Conservation (phyloP, 2,888 invertebrate genomes). For the Arctia plantaginis region DNA sequence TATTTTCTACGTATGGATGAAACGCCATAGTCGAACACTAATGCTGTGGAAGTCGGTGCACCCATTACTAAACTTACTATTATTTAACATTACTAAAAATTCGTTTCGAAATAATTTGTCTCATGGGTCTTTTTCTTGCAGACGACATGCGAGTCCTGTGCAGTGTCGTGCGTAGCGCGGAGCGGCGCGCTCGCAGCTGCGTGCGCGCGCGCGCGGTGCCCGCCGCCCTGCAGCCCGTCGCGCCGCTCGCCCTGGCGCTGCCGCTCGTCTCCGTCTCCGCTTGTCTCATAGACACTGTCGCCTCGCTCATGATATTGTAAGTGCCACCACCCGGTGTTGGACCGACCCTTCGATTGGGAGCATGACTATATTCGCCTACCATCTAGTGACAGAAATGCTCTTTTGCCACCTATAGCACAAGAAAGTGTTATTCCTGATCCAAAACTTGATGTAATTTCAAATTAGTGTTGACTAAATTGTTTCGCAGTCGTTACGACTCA, state of each 20-base stretch:
- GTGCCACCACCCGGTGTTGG: constrained; percentile 39
- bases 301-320: constrained; percentile 68
- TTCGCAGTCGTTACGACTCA: neutral
- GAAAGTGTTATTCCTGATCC: no score
- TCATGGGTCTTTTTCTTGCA: constrained; percentile 33
- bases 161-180: constrained; percentile 42
- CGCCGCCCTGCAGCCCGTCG: constrained; percentile 12
- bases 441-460: neutral
- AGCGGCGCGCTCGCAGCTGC: constrained; percentile 36
- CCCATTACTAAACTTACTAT: no score
- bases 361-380: no score
- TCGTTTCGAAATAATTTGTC: no score
- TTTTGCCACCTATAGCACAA: no score
- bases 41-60: no score
- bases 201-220: constrained; percentile 28
- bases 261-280: constrained; percentile 59
- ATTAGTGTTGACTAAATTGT: neutral
- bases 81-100: no score
- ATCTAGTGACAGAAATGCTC: no score
- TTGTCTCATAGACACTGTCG: constrained; percentile 60
- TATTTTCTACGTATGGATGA: no score
- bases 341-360: no score
- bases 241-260: constrained; percentile 51
- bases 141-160: constrained; percentile 64
- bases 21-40: no score